Base-by-base conservation (phyloP, 1,140 invertebrate species). In the Temnothorax nylanderi region DNA sequence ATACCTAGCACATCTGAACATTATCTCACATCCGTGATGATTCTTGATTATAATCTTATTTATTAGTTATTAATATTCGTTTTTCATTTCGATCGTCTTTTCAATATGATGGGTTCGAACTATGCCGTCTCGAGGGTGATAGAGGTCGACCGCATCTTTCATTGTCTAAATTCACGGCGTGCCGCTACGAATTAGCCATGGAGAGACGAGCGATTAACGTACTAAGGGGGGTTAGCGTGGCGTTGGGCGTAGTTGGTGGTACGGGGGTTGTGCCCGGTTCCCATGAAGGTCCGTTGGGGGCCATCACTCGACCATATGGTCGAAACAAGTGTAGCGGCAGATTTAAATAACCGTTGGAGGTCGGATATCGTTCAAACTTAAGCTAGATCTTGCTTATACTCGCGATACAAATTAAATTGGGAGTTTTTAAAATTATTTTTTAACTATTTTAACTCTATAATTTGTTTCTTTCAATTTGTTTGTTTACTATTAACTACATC, bases 281-380 rank as follows among this genome's bases (percentile, higher is more conserved):
- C 94, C 95, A 95, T 95, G 95, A 95, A 95, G 93, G 92, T 95
- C 91, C 94, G 94, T 95, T 95, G 94, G 95, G 95, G 95, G 94
- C 91, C 90, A 92, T 92, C 92, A 91, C 76, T 85, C 51, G 90
- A 90, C 94, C 95, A 95, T 95, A 95, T 95, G 95, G 93, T 90
- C 67, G 69, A 76, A 87, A 93, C 93, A 94, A 94, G 93, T 94
- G 93, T 92, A 93, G 88, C 86, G 91, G 94, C 90, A 95, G 95
- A 95, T 95, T 95, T 95, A 95, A 95, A 95, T 95, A 95, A 95
- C 95, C 94, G 95, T 95, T 95, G 90, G 91, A 90, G 88, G 80
- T 90, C 85, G 77, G 72, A 62, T 88, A 71, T 62, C 65, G 72
- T 85, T 91, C 71, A 67, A 74, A 90, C 49, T 82, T 56, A 1